phyloP scores from a whole-genome alignment of 2,797 vertebrate species.

The Cirrhinus molitorella region DNA sequence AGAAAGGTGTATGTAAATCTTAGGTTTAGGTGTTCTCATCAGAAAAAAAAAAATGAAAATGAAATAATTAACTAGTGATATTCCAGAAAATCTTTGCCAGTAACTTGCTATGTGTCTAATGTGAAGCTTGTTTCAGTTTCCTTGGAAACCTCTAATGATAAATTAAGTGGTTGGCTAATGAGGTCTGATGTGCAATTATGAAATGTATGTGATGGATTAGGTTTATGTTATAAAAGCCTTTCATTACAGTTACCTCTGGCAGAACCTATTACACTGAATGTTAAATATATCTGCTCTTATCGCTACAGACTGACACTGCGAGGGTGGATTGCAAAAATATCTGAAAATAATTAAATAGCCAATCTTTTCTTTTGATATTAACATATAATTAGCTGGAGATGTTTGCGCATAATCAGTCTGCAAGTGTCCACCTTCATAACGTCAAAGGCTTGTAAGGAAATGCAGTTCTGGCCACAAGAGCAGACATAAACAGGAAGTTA shows the following conservation, averaged over 20 bases:
- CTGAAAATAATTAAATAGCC: neutral
- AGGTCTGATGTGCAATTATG: conserved; percentile 30
- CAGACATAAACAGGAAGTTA: conserved; percentile 50
- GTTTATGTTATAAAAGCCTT: conserved; percentile 15
- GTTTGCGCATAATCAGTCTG: neutral
- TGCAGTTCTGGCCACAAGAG: conserved; percentile 19
- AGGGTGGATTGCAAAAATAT: conserved; percentile 1
- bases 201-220: conserved; percentile 27
- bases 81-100: neutral
- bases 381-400: neutral
- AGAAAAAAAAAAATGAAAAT: too few relatives aligned
- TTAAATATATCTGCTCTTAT: conserved; percentile 18
- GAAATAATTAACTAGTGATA: neutral
- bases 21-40: neutral
- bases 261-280: neutral
- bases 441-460: neutral
- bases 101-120: neutral
- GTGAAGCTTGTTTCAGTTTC: conserved; percentile 18
- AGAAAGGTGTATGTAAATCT: neutral
- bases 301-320: neutral
- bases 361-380: neutral
- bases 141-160: conserved; percentile 14
- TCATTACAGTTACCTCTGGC: conserved; percentile 37
- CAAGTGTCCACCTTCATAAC: neutral
- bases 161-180: conserved; percentile 1